These are phyloP conservation scores for Delichon dasypus DNA, from an alignment of 2,797 vertebrate species.

Conservation along the genomic window DNA sequence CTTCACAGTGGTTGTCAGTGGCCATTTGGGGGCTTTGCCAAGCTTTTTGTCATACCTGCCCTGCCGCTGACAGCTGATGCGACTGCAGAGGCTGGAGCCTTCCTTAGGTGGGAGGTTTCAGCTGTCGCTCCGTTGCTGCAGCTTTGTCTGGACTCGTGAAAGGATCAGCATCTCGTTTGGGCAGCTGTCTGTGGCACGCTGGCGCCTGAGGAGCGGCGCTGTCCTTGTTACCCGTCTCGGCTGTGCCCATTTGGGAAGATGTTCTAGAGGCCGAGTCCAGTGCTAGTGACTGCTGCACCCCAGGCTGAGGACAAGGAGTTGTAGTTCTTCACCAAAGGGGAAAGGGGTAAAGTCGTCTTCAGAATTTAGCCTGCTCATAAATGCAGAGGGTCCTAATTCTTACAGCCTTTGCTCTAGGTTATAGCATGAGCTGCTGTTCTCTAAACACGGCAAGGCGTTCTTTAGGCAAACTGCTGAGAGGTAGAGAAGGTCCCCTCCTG, in stretches of 20 bases:
- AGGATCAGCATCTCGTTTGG: neutral
- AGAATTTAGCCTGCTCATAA: neutral
- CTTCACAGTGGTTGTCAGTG: neutral
- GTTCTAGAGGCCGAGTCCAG: neutral
- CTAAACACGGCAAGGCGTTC: neutral
- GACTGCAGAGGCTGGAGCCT: neutral
- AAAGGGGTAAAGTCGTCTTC: neutral
- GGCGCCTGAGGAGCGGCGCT: neutral
- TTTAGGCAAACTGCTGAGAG: neutral
- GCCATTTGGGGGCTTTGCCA: neutral
- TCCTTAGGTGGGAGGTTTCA: neutral
- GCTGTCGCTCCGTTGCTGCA: neutral
- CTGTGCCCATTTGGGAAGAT: no score
- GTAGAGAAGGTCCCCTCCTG: neutral
- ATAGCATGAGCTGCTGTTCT: neutral
- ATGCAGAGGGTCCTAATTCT: neutral
- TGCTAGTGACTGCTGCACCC: neutral
- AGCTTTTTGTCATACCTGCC: no score
- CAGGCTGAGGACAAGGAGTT: neutral
- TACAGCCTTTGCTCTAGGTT: neutral
- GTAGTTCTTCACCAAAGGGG: neutral
- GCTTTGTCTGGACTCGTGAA: rapidly evolving
- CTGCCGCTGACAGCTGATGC: neutral
- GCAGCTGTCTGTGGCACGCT: neutral
- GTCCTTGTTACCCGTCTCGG: neutral